Evolutionary conservation across 2,113 vertebrate genomes (phyloP), one percentile per base, ranked within the genome.

Genomic region (Anguilla japonica): DNA sequence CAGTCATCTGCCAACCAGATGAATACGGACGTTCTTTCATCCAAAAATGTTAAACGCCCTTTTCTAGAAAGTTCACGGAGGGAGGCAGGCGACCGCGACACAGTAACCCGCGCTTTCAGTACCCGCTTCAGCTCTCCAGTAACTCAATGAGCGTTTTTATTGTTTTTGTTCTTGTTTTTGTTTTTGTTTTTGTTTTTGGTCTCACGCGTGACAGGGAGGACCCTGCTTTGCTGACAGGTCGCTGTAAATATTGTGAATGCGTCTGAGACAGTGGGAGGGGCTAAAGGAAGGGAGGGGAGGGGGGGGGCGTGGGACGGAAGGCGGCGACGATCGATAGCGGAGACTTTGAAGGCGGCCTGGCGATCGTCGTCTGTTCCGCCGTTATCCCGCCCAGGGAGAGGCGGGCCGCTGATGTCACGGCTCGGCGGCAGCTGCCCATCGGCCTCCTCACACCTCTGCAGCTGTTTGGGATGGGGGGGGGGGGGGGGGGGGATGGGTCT

Each of bases 281-380:
- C 34, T 34, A 34, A 83, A 82, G 83, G 83, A 71, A 80, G 90
- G 75, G 87, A 90, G 88, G 87, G 91, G 88, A 86, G 91, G 89
- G 34, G 34, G 34, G 34, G 34, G 34, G 34, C 34, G 34, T 34
- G 34, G 34, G 34, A 34, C 34, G 34, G 88, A 87, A 91, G 91
- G 92, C 91, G 92, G 91, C 88, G 75, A 88, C 91, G 90, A 92
- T 93, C 95, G 95, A 85, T 92, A 91, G 93, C 93, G 86, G 87
- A 89, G 88, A 91, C 94, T 93, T 93, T 94, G 94, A 92, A 91
- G 90, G 88, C 93, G 95, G 89, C 13, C 90, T 93, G 90, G 92
- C 94, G 89, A 89, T 95, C 93, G 88, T 95, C 94, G 94, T 96
- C 95, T 95, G 94, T 94, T 93, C 92, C 89, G 90, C 90, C 91